Percentiles rank a stretch among this genome's conserved stretches.
Conservation (phyloP, 2,113 vertebrate genomes). For the Cinclus cinclus region DNA sequence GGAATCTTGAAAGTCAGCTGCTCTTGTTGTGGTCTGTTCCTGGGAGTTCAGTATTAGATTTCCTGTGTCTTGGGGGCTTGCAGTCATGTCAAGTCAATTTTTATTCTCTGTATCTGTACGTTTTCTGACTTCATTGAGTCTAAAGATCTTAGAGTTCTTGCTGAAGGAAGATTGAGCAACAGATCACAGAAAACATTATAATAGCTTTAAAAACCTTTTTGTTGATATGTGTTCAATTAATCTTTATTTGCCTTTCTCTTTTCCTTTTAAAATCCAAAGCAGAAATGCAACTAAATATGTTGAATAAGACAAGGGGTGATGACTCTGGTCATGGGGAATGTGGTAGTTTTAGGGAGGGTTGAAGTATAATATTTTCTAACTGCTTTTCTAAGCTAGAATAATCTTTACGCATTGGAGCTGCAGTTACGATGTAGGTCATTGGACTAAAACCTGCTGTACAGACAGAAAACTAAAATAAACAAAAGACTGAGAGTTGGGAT, state of each 20-base stretch:
- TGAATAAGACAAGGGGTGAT: background rate
- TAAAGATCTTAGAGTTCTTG: background rate
- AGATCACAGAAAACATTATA: background rate
- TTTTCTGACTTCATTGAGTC: background rate
- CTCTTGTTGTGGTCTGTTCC: background rate
- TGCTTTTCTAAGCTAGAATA: background rate
- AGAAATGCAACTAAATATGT: rapidly evolving
- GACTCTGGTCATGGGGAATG: background rate
- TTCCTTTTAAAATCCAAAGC: background rate
- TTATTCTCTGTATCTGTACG: background rate
- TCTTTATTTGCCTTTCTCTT: background rate
- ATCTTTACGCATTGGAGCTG: background rate
- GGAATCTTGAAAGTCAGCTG: background rate
- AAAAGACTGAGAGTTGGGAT: background rate
- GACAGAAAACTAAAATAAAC: background rate
- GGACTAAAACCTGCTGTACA: background rate
- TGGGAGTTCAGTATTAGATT: background rate
- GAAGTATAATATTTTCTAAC: background rate
- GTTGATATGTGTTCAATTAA: background rate
- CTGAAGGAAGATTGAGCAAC: background rate
- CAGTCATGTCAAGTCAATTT: background rate
- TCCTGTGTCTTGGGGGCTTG: background rate
- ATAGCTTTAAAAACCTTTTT: background rate
- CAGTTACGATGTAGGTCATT: background rate
- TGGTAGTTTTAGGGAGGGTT: background rate